A percentile compares a stretch with the other conserved stretches of the same genome.
phyloP scores from a whole-genome alignment of 2,113 vertebrate genomes.

The Scatophagus argus region DNA sequence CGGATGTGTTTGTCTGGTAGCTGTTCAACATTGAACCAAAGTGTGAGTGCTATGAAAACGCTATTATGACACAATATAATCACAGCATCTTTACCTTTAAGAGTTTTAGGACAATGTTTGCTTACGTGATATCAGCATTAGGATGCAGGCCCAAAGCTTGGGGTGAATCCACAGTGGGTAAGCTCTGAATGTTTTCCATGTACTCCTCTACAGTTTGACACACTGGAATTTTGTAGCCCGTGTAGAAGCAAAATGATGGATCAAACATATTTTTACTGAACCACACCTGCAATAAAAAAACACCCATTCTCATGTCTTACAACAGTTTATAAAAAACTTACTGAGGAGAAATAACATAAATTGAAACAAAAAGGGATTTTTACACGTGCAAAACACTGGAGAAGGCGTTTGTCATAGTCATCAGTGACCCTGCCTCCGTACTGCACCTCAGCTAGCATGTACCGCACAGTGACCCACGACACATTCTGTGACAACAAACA shows the following conservation, averaged over 20 bases:
- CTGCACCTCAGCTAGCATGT: slow-evolving; percentile 93
- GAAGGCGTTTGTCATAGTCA: slow-evolving; percentile 88
- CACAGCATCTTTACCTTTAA: neutral
- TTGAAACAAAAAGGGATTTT: neutral
- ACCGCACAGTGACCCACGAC: slow-evolving; percentile 90
- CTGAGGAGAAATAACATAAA: neutral
- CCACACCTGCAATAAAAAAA: slow-evolving; percentile 60
- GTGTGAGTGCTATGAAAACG: neutral
- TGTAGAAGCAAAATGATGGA: slow-evolving; percentile 58
- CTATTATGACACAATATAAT: neutral
- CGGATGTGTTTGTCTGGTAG: slow-evolving; percentile 65
- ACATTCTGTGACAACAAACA: slow-evolving; percentile 79
- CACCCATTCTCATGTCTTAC: neutral
- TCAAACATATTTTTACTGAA: slow-evolving; percentile 67
- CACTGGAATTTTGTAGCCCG: slow-evolving; percentile 55
- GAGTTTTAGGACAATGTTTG: neutral
- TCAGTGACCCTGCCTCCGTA: slow-evolving; percentile 90
- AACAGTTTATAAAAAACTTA: neutral
- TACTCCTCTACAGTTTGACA: slow-evolving; percentile 63
- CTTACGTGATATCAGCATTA: slow-evolving; percentile 69
- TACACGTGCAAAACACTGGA: slow-evolving; percentile 88
- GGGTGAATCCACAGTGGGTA: slow-evolving; percentile 54
- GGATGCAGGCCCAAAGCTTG: slow-evolving; percentile 60
- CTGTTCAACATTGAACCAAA: slow-evolving; percentile 28
- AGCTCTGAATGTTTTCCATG: slow-evolving; percentile 50